Evolutionary conservation across 1,140 invertebrate genomes (phyloP).

Genomic region (Bathynomus jamesi): DNA sequence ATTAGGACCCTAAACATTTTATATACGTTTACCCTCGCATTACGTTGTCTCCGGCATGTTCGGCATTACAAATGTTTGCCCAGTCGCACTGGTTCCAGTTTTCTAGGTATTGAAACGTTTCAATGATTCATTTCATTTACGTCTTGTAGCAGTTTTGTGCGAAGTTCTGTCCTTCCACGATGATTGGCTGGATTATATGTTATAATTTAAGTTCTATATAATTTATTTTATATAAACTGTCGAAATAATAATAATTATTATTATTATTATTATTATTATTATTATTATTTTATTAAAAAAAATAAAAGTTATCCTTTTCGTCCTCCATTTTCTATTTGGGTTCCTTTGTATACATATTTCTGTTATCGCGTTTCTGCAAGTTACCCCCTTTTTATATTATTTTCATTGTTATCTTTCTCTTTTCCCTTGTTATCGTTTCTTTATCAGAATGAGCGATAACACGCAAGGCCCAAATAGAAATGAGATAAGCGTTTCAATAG

Average conservation of each 20-base stretch:
- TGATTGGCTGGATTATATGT: background rate
- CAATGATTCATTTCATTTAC: background rate
- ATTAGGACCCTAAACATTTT: no score
- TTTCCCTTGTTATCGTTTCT: background rate
- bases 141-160: background rate
- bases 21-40: no score
- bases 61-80: background rate
- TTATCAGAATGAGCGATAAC: background rate
- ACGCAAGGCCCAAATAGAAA: background rate
- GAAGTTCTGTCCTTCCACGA: background rate
- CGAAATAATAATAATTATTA: background rate
- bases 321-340: no score
- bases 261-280: background rate
- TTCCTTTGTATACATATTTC: no score
- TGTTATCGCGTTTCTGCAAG: background rate
- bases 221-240: background rate
- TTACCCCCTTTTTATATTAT: background rate
- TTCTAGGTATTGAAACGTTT: no score
- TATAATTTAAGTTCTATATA: background rate
- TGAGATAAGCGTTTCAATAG: background rate
- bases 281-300: background rate
- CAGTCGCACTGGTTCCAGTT: no score
- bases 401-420: background rate
- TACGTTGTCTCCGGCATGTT: background rate
- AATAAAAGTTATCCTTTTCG: no score